Evolutionary conservation across 2,797 vertebrate species (phyloP).

Genomic region (Enteromius radiatus): DNA sequence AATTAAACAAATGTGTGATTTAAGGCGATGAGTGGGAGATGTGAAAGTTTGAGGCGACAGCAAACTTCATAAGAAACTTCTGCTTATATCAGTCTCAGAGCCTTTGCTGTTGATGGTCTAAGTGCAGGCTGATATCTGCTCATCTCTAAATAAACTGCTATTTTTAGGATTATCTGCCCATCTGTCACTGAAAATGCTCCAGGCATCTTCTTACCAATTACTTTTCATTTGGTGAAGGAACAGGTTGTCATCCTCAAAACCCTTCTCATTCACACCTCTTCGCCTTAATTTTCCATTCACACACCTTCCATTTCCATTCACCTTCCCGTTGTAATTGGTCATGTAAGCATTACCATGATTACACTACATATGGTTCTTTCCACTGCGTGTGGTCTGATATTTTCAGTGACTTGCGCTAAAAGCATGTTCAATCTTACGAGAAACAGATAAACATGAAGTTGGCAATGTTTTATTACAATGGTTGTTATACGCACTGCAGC

Average conservation of each 20-base stretch:
- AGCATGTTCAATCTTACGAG: not conserved
- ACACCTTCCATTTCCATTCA: not conserved
- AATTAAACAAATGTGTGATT: constrained; percentile 17
- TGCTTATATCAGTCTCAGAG: not conserved
- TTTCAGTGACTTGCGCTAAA: not conserved
- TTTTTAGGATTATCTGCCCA: constrained; percentile 36
- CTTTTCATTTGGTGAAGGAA: constrained; percentile 29
- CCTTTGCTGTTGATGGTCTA: not conserved
- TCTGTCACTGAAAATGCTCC: constrained; percentile 27
- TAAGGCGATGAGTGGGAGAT: constrained; percentile 37
- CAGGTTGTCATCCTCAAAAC: not conserved
- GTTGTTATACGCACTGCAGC: not conserved
- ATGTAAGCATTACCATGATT: not conserved
- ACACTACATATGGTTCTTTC: not conserved
- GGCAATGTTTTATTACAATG: not conserved
- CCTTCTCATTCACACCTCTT: not conserved
- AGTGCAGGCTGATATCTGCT: constrained; percentile 19
- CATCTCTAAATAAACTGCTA: constrained; percentile 27
- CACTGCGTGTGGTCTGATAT: not conserved
- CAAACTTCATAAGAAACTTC: constrained; percentile 13
- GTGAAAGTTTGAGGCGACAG: not conserved
- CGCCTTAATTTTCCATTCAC: not conserved
- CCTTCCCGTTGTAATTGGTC: not conserved
- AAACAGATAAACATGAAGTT: not conserved
- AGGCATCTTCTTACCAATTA: not conserved